A percentile compares a stretch with the other conserved stretches of the same genome.
Evolutionary conservation across 2,888 invertebrate species (phyloP).

Genomic region (Pelosia muscerda): DNA sequence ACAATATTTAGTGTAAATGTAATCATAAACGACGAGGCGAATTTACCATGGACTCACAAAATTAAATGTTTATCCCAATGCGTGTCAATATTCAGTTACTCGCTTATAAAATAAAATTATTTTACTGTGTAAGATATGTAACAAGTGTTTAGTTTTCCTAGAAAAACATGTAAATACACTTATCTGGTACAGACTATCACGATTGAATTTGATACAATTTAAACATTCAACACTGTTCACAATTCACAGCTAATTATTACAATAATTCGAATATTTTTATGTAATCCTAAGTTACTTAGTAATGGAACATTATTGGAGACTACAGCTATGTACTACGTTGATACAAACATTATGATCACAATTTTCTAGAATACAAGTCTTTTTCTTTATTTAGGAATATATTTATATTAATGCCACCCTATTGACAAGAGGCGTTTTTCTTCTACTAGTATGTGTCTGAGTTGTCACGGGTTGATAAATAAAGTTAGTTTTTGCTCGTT

Average conservation of each 20-base stretch:
- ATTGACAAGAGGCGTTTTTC: constrained; percentile 89
- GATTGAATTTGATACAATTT: constrained; percentile 50
- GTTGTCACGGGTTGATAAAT: constrained; percentile 78
- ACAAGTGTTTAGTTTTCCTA: constrained; percentile 74
- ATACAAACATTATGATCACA: constrained; percentile 67
- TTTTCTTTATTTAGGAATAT: constrained; percentile 45
- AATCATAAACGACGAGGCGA: constrained; percentile 19
- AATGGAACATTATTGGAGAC: constrained; percentile 66
- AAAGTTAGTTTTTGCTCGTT: constrained; percentile 79
- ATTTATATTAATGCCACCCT: constrained; percentile 76
- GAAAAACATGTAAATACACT: constrained; percentile 74
- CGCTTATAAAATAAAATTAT: constrained; percentile 58
- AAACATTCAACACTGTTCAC: constrained; percentile 45
- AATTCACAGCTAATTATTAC: constrained; percentile 63
- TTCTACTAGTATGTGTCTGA: constrained; percentile 85
- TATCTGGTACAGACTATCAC: constrained; percentile 68
- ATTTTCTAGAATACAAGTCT: constrained; percentile 58
- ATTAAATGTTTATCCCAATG: not conserved
- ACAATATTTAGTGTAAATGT: constrained; percentile 26
- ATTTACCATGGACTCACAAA: not conserved
- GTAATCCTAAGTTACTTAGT: constrained; percentile 49
- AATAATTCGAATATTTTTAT: constrained; percentile 54
- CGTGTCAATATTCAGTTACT: constrained; percentile 23
- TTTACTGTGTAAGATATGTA: constrained; percentile 83
- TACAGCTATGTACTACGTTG: constrained; percentile 56